Percentiles rank a stretch among this genome's conserved stretches.
These are phyloP conservation scores for Pseudochirops corinnae DNA, from an alignment of 2,797 vertebrate species.

Conservation along the genomic window DNA sequence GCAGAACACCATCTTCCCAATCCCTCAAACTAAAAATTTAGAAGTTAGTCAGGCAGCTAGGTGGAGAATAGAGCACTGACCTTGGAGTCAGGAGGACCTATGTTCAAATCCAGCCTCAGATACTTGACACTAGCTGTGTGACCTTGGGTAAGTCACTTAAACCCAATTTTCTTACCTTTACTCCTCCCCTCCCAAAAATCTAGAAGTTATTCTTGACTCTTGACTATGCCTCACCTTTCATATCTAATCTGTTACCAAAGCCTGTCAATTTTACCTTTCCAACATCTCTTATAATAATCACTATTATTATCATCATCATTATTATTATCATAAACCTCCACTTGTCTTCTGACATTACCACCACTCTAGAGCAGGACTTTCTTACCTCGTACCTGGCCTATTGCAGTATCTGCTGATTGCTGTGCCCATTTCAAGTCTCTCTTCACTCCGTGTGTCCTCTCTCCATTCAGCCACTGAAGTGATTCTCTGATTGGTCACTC, in stretches of 20 bases:
- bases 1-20: neutral
- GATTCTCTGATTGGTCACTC: neutral
- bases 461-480: neutral
- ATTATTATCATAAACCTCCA: neutral
- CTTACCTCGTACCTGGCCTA: neutral
- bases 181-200: neutral
- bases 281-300: neutral
- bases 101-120: too few relatives aligned
- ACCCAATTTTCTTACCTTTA: too few relatives aligned
- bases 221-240: neutral
- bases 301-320: neutral
- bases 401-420: neutral
- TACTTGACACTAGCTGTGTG: too few relatives aligned
- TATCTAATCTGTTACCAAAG: neutral
- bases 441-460: neutral
- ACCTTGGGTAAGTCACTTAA: too few relatives aligned
- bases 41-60: neutral
- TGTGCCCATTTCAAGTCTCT: neutral
- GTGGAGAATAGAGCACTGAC: too few relatives aligned
- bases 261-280: neutral
- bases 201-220: neutral
- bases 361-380: neutral
- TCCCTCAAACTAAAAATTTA: neutral
- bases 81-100: too few relatives aligned
- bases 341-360: neutral